Conservation (phyloP, 1,140 invertebrate genomes). For the Heliconius eleuchia region DNA sequence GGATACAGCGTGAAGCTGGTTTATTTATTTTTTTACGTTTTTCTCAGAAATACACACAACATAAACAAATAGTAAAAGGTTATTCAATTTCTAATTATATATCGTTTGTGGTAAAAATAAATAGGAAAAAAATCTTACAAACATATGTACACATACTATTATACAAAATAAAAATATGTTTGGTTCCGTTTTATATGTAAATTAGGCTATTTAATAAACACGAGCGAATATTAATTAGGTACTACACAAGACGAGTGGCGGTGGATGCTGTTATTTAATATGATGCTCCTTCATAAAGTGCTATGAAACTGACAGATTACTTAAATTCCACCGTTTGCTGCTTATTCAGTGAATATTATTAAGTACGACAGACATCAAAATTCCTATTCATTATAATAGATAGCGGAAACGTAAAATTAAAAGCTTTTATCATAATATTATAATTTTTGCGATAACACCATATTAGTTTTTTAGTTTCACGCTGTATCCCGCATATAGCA, state of each 20-base stretch:
- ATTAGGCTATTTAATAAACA: slow-evolving; percentile 34
- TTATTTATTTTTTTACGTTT: too few relatives aligned
- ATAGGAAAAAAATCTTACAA: too few relatives aligned
- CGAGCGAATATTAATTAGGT: slow-evolving; percentile 42
- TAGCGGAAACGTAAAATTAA: background rate
- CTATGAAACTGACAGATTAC: slow-evolving; percentile 59
- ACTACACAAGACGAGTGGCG: slow-evolving; percentile 38
- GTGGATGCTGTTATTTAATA: slow-evolving; percentile 46
- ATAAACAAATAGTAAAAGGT: too few relatives aligned
- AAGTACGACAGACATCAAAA: background rate
- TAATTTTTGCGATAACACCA: too few relatives aligned
- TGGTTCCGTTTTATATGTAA: background rate
- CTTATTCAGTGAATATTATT: slow-evolving; percentile 45
- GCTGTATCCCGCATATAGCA: too few relatives aligned
- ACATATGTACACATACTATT: too few relatives aligned
- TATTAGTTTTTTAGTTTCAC: too few relatives aligned
- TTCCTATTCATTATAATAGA: background rate
- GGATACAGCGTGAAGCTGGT: too few relatives aligned
- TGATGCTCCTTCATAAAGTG: slow-evolving; percentile 45
- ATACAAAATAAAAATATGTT: slow-evolving; percentile 1
- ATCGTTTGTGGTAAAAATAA: too few relatives aligned
- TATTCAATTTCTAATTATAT: too few relatives aligned
- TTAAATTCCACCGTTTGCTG: slow-evolving; percentile 50
- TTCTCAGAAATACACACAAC: too few relatives aligned
- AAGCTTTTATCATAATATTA: background rate